These are phyloP conservation scores for Dendrolimus kikuchii DNA, from an alignment of 1,140 invertebrate species.

Conservation along the genomic window DNA sequence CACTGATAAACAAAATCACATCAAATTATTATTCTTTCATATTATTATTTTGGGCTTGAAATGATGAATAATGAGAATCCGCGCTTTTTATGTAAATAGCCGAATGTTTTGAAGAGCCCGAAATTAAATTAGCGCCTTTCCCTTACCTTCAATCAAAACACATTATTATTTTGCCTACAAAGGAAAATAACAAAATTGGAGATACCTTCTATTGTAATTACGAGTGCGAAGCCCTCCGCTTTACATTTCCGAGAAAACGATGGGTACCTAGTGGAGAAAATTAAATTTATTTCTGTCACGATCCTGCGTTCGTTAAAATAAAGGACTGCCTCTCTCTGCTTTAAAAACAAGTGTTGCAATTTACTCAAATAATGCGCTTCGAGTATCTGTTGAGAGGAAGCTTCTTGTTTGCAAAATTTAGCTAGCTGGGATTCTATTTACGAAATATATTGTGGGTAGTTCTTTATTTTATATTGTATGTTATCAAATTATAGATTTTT, in stretches of 20 bases:
- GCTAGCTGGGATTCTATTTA: no score
- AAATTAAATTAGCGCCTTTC: constrained; percentile 31
- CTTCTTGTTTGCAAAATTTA: no score
- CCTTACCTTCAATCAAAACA: constrained; percentile 31
- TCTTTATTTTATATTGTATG: no score
- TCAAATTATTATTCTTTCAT: no score
- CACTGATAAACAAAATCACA: no score
- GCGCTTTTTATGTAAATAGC: constrained; percentile 6
- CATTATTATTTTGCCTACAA: constrained; percentile 27
- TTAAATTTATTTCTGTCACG: constrained; percentile 15
- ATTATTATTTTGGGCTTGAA: background rate
- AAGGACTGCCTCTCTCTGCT: background rate
- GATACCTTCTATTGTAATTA: constrained; percentile 31
- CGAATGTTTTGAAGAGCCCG: constrained; percentile 7
- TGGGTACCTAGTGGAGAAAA: constrained; percentile 15
- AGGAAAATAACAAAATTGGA: constrained; percentile 29
- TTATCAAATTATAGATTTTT: no score
- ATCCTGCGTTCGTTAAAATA: constrained; percentile 6
- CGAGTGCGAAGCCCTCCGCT: constrained; percentile 7
- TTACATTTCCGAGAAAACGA: constrained; percentile 17
- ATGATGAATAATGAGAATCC: constrained; percentile 12
- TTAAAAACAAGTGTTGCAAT: no score
- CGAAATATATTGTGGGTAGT: no score
- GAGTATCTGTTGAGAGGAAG: no score
- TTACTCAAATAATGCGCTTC: no score